Evolutionary conservation across 2,888 invertebrate genomes (phyloP).

Genomic region (Habrosyne pyritoides): DNA sequence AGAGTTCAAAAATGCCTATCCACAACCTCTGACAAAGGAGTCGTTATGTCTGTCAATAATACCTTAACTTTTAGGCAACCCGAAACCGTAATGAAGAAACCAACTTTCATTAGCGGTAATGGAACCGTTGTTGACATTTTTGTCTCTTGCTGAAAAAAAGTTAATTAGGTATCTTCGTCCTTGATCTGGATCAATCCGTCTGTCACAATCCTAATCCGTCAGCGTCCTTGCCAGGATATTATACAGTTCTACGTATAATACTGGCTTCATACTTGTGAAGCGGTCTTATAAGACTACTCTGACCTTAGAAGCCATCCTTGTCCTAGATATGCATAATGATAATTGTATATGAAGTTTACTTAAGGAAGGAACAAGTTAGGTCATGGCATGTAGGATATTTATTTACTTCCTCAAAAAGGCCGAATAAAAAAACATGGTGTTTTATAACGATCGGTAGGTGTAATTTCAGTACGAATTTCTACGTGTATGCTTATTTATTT

Average conservation of each 20-base stretch:
- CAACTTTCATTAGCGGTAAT: neutral
- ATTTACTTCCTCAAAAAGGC: neutral
- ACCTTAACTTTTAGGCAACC: neutral
- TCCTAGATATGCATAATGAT: constrained; percentile 13
- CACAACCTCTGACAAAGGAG: neutral
- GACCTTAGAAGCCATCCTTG: constrained; percentile 12
- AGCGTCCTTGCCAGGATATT: neutral
- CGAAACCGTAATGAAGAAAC: neutral
- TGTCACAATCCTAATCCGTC: neutral
- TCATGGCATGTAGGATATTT: neutral
- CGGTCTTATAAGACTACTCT: neutral
- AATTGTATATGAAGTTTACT: constrained; percentile 8
- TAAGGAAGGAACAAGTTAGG: constrained; percentile 11
- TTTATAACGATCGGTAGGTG: neutral
- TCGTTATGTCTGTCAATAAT: constrained; percentile 30
- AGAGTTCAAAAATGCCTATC: neutral
- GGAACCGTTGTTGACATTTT: neutral
- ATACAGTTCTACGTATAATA: neutral
- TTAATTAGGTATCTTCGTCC: neutral
- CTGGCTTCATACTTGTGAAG: neutral
- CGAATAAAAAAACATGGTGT: neutral
- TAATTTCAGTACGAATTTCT: neutral
- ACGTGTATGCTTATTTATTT: no score
- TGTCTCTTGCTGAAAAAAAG: neutral
- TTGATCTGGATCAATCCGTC: neutral